Conservation (phyloP, 2,113 vertebrate genomes). For the Notarius lentiginosus region DNA sequence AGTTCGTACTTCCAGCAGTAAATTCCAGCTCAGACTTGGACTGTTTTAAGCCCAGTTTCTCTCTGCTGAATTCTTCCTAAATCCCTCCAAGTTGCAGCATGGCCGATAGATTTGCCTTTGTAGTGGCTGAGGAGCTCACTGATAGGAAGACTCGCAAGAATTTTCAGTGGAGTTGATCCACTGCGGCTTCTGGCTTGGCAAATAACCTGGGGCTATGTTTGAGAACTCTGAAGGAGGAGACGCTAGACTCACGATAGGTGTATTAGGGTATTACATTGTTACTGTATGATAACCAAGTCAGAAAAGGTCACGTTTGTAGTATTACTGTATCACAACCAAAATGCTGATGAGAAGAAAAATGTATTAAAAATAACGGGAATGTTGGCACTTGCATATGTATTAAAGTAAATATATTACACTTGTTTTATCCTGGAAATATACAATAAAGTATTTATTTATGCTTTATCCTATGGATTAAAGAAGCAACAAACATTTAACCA, state of each 20-base stretch:
- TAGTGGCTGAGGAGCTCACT: constrained; percentile 28
- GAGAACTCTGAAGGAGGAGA: constrained; percentile 27
- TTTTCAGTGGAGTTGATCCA: constrained; percentile 26
- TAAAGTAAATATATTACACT: neutral
- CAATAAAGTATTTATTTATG: neutral
- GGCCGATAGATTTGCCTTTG: constrained; percentile 47
- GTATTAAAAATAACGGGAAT: neutral
- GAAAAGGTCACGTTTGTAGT: neutral
- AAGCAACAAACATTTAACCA: neutral
- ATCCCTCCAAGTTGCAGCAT: constrained; percentile 25
- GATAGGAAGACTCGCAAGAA: constrained; percentile 20
- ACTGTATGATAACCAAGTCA: neutral
- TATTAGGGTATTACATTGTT: neutral
- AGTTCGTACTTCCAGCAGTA: constrained; percentile 36
- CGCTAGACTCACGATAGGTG: neutral
- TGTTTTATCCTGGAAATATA: too few relatives aligned
- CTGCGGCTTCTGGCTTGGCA: constrained; percentile 29
- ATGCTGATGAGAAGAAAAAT: neutral
- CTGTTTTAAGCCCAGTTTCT: constrained; percentile 33
- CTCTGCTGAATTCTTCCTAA: constrained; percentile 26
- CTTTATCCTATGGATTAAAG: neutral
- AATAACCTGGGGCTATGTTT: constrained; percentile 35
- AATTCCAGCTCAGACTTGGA: constrained; percentile 30
- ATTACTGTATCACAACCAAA: neutral
- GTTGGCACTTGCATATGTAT: neutral